Percentiles rank a stretch among this genome's conserved stretches.
Evolutionary conservation across 2,113 vertebrate genomes (phyloP).

Genomic region (Notechis scutatus): DNA sequence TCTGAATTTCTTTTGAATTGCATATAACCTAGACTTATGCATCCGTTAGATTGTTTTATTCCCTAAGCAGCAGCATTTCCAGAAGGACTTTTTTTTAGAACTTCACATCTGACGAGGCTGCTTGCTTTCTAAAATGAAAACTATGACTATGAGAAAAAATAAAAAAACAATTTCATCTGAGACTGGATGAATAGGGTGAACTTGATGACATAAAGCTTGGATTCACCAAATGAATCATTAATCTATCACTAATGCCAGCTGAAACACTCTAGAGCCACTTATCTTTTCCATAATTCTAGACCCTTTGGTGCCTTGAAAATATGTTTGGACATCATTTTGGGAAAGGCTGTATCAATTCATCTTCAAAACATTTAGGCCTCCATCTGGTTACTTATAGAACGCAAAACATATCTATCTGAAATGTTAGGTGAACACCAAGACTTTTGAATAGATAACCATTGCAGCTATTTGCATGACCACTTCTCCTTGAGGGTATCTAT

Average conservation of each 20-base stretch:
- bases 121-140: neutral
- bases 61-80: neutral
- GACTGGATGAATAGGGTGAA: neutral
- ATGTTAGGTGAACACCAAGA: neutral
- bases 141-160: neutral
- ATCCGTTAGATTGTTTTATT: neutral
- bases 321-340: neutral
- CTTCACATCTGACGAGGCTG: neutral
- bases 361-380: neutral
- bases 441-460: neutral
- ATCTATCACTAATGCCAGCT: neutral
- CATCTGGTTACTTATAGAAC: neutral
- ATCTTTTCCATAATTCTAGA: neutral
- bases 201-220: neutral
- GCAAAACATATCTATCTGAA: constrained; percentile 12
- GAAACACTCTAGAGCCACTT: neutral
- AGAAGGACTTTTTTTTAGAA: neutral
- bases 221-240: neutral
- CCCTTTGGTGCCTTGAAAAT: neutral
- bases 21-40: neutral
- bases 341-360: neutral
- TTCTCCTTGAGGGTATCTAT: neutral
- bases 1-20: no score
- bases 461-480: neutral
- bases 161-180: neutral